These are phyloP conservation scores for Cheirogaleus major DNA, from an alignment of 2,797 vertebrate species.

Conservation along the genomic window DNA sequence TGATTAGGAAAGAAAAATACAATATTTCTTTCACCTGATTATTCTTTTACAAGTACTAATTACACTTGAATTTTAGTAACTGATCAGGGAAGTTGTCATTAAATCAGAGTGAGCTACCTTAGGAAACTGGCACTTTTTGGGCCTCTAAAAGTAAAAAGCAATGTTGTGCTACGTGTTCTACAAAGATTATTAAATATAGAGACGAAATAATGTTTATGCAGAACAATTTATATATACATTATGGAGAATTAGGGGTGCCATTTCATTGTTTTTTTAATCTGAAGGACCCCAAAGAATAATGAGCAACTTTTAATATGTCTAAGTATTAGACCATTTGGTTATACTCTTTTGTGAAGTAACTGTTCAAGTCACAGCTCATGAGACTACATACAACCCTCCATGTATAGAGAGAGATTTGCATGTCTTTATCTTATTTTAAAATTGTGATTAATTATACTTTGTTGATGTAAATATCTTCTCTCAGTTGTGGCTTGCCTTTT, in stretches of 20 bases:
- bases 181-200: background rate
- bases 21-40: background rate
- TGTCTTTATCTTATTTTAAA: background rate
- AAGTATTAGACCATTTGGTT: background rate
- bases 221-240: background rate
- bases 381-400: rapidly evolving
- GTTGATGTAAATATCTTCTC: background rate
- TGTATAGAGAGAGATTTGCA: background rate
- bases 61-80: background rate
- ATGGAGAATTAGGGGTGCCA: background rate
- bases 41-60: background rate
- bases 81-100: background rate
- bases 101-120: background rate
- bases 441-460: background rate
- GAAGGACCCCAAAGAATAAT: background rate
- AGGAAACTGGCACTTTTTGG: background rate
- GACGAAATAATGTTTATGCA: background rate
- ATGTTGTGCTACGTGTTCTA: background rate
- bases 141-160: background rate
- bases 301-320: background rate
- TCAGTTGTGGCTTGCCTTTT: background rate
- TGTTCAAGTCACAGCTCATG: background rate
- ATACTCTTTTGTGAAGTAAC: background rate
- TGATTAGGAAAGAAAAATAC: background rate
- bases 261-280: background rate